Conservation (phyloP, 2,797 vertebrate species). For the Setipinna tenuifilis region DNA sequence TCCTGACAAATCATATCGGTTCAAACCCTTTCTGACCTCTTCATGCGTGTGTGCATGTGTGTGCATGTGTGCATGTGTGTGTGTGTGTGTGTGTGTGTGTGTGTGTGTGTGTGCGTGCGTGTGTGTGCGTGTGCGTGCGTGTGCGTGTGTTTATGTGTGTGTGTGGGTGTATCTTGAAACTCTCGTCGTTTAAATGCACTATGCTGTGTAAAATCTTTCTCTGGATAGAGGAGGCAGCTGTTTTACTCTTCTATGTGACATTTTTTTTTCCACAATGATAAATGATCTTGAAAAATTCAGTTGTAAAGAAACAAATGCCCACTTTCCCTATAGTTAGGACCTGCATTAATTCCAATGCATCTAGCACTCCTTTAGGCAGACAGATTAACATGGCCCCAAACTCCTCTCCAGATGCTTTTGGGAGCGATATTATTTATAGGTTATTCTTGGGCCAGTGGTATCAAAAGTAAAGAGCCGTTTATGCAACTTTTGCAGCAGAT, state of each 20-base stretch:
- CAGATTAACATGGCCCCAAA: neutral
- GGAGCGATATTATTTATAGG: neutral
- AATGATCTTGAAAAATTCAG: neutral
- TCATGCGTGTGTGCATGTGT: slow-evolving; percentile 6
- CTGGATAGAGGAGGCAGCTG: neutral
- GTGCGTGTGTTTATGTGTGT: no score
- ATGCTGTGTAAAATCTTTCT: neutral
- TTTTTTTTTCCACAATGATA: neutral
- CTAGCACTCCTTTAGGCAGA: neutral
- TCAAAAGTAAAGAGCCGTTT: neutral
- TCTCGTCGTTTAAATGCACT: neutral
- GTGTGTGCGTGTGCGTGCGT: slow-evolving; percentile 29
- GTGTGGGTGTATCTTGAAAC: neutral
- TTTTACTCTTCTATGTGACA: neutral
- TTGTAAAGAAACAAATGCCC: no score
- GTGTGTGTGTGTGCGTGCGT: slow-evolving; percentile 35
- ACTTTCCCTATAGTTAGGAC: neutral
- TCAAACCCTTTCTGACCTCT: neutral
- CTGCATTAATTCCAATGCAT: neutral
- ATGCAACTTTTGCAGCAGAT: neutral
- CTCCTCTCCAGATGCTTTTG: neutral
- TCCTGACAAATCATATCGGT: neutral
- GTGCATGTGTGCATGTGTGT: slow-evolving; percentile 39
- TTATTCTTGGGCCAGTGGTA: neutral
- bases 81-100: slow-evolving; percentile 27